A percentile compares a stretch with the other conserved stretches of the same genome.
These are phyloP conservation scores for Apis laboriosa DNA, from an alignment of 1,140 invertebrate genomes.

Conservation along the genomic window DNA sequence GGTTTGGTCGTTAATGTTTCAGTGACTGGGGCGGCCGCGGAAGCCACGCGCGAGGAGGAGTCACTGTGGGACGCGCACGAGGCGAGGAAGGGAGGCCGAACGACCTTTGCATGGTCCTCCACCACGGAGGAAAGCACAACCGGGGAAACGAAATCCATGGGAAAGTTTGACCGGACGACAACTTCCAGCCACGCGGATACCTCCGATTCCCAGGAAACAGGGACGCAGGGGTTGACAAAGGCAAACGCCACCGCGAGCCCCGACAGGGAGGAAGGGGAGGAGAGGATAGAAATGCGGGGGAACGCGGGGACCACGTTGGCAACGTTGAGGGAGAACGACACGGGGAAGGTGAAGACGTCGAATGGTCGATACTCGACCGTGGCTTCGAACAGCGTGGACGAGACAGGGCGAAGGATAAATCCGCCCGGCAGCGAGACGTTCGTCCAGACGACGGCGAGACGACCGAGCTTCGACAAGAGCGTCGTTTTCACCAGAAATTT, in stretches of 20 bases:
- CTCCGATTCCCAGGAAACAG: constrained; percentile 17
- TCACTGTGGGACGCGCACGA: constrained; percentile 60
- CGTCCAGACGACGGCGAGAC: constrained; percentile 26
- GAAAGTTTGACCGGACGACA: constrained; percentile 47
- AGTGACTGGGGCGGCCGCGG: constrained; percentile 69
- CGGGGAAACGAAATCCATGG: constrained; percentile 31
- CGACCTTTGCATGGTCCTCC: constrained; percentile 38
- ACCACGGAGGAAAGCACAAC: constrained; percentile 40
- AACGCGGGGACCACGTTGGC: background rate
- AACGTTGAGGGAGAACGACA: background rate
- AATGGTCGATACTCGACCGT: constrained; percentile 33
- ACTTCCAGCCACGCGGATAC: constrained; percentile 49
- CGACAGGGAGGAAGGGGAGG: constrained; percentile 30
- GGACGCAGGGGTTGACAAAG: background rate
- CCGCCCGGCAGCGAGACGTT: constrained; percentile 44
- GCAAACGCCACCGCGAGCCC: background rate
- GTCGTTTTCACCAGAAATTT: background rate
- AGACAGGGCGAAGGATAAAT: constrained; percentile 50
- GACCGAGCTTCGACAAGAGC: background rate
- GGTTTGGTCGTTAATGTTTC: constrained; percentile 58
- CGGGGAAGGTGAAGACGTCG: constrained; percentile 9
- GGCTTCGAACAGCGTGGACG: constrained; percentile 8
- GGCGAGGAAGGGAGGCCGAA: constrained; percentile 54
- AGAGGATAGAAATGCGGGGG: constrained; percentile 6
- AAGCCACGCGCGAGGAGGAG: constrained; percentile 55